A percentile compares a stretch with the other conserved stretches of the same genome.
Evolutionary conservation across 2,888 invertebrate species (phyloP).

Genomic region (Eulithis testata): DNA sequence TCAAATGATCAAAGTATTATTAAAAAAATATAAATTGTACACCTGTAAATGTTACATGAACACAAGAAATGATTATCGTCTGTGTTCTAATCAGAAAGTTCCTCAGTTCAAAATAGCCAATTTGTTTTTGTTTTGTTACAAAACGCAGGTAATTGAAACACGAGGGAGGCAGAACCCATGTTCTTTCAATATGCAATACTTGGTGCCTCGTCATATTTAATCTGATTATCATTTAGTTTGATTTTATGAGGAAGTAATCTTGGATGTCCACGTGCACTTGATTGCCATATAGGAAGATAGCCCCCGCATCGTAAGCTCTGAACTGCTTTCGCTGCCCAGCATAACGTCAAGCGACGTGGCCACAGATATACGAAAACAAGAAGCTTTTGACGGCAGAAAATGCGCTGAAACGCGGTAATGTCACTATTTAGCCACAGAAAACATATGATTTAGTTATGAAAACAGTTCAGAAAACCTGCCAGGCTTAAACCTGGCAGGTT

Average conservation of each 20-base stretch:
- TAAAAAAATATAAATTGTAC: background rate
- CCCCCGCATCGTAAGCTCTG: too few relatives aligned
- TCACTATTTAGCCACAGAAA: too few relatives aligned
- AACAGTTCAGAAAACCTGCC: too few relatives aligned
- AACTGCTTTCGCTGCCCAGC: too few relatives aligned
- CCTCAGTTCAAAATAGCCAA: conserved; percentile 6
- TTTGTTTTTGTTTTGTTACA: conserved; percentile 16
- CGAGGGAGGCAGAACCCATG: conserved; percentile 46
- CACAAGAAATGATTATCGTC: conserved; percentile 4
- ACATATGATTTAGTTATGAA: too few relatives aligned
- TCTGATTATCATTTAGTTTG: conserved; percentile 1
- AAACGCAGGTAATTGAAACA: conserved; percentile 42
- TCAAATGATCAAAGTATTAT: background rate
- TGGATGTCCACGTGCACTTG: too few relatives aligned
- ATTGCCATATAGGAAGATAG: too few relatives aligned
- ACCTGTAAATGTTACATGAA: background rate
- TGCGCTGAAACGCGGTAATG: too few relatives aligned
- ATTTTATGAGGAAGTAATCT: background rate
- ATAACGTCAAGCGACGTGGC: too few relatives aligned
- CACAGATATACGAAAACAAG: too few relatives aligned
- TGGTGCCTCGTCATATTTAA: conserved; percentile 5
- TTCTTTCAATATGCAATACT: conserved; percentile 41
- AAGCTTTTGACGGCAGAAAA: too few relatives aligned
- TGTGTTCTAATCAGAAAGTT: conserved; percentile 2
- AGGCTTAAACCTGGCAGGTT: too few relatives aligned